These are phyloP conservation scores for Chrysodeixis includens DNA, from an alignment of 2,888 invertebrate genomes.

Conservation along the genomic window DNA sequence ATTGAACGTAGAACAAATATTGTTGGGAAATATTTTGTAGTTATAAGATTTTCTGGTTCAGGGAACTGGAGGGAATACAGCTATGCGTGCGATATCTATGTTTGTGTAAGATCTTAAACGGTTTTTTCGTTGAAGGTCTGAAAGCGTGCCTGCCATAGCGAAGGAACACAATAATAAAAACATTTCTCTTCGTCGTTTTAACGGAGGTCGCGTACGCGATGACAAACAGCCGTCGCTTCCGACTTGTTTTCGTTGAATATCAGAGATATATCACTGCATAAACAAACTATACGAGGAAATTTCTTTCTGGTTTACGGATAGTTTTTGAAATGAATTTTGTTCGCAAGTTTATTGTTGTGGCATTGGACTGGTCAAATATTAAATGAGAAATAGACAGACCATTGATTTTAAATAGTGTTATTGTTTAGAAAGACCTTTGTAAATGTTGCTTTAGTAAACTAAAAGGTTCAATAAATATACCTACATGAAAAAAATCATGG, in stretches of 20 bases:
- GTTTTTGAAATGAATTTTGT: too few relatives aligned
- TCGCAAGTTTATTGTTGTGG: too few relatives aligned
- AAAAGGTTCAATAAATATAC: too few relatives aligned
- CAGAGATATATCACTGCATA: slow-evolving; percentile 32
- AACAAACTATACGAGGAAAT: not conserved
- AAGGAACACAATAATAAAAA: slow-evolving; percentile 39
- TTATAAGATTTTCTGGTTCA: slow-evolving; percentile 25
- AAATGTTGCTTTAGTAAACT: too few relatives aligned
- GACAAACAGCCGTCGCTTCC: slow-evolving; percentile 36
- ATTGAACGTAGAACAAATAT: slow-evolving; percentile 37
- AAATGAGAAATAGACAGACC: too few relatives aligned
- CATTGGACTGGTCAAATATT: too few relatives aligned
- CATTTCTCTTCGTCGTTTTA: slow-evolving; percentile 38
- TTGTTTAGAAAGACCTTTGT: too few relatives aligned
- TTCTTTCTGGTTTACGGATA: too few relatives aligned
- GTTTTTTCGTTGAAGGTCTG: slow-evolving; percentile 19
- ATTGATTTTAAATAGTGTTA: too few relatives aligned
- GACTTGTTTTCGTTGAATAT: slow-evolving; percentile 38
- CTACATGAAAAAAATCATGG: too few relatives aligned
- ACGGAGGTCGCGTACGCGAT: slow-evolving; percentile 18
- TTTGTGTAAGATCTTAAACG: not conserved
- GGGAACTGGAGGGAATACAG: slow-evolving; percentile 14
- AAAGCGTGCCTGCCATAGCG: slow-evolving; percentile 29
- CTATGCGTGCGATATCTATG: not conserved
- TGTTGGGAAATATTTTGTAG: slow-evolving; percentile 17